Evolutionary conservation across 2,113 vertebrate genomes (phyloP).

Genomic region (Vanacampus margaritifer): DNA sequence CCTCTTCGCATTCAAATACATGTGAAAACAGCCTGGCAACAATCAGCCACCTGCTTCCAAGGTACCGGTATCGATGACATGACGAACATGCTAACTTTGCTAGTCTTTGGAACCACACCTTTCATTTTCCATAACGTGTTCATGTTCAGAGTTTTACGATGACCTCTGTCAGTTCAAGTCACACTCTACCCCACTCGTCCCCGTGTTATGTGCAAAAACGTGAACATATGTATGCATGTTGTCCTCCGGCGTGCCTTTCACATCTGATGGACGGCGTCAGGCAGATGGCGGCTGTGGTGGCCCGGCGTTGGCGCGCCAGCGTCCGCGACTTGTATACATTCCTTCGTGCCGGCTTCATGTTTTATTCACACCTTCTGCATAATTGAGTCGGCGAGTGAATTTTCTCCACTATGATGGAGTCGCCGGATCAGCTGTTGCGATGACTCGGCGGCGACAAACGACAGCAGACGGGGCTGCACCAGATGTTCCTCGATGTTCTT

Average conservation of each 20-base stretch:
- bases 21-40: neutral
- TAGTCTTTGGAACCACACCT: neutral
- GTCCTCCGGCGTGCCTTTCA: neutral
- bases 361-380: conserved; percentile 71
- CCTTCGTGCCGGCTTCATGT: conserved; percentile 56
- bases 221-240: neutral
- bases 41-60: neutral
- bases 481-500: conserved; percentile 37
- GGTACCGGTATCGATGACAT: neutral
- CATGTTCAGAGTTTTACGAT: neutral
- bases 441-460: conserved; percentile 22
- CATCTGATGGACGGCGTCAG: conserved; percentile 1
- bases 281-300: conserved; percentile 14
- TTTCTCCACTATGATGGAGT: conserved; percentile 54
- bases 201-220: neutral
- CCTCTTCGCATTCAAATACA: too few relatives aligned
- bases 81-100: neutral
- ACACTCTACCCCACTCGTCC: conserved; percentile 12
- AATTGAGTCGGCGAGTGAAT: conserved; percentile 66
- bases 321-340: conserved; percentile 43
- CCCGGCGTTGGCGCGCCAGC: neutral
- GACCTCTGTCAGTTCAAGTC: neutral
- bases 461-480: conserved; percentile 16
- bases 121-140: neutral
- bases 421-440: conserved; percentile 62